Base-by-base conservation (phyloP, 2,797 vertebrate genomes). In the Danio choprae region DNA sequence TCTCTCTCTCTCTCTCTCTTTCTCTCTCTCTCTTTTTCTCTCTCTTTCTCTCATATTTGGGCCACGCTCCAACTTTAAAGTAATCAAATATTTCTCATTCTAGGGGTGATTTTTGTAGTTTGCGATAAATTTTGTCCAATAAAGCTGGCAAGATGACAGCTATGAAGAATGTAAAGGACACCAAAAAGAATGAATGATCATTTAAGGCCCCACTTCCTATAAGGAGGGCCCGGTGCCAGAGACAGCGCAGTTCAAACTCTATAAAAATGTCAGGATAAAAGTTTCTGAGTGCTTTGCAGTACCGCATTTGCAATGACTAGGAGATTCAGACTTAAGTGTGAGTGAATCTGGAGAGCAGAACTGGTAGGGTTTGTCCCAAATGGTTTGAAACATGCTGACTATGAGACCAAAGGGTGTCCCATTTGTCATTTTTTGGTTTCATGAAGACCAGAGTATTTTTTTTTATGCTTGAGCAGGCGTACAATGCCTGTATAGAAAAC, bases 31-130 rank as follows among this genome's bases (percentile, higher is more conserved):
- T n/a, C n/a, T n/a, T n/a, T n/a, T 16, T 55, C 58, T 29, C 29
- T 7, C 11, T 40, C 40, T 38, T 9, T 2, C 38, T 12, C 40
- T 53, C 10, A 72, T 43, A 79, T 18, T 38, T 48, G 41, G 78
- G 78, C 68, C 9, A 38, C 4, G 0, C 7, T 65, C 78, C 78
- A 72, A 56, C 40, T 73, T 73, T 80, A 65, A 80, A 72, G 69
- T 80, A 72, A 72, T 80, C 78, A 80, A 80, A 64, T 64, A 55
- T 64, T 58, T 65, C 69, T 80, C 78, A 72, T 72, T 80, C 69
- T 44, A 29, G 16, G 40, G 59, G 59, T 56, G 59, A 70, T 70
- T 80, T 73, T 72, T 73, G 68, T 65, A 80, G 59, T 80, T 80
- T 73, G 69, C 65, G 69, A 80, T 80, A 72, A 80, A 80, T 72